These are phyloP conservation scores for Hemicrepidius hirtus DNA, from an alignment of 2,888 invertebrate species.

Conservation along the genomic window DNA sequence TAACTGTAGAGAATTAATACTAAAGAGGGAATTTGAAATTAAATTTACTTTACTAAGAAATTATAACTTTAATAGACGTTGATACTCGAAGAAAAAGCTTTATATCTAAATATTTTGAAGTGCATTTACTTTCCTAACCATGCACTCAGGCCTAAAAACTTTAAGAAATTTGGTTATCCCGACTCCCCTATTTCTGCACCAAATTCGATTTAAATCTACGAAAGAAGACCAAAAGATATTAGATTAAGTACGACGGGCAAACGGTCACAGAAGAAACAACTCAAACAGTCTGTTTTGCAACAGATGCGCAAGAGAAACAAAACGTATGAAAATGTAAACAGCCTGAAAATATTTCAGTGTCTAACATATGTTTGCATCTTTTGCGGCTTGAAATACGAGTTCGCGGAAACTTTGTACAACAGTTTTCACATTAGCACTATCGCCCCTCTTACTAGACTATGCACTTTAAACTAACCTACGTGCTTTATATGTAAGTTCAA, in stretches of 20 bases:
- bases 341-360: neutral
- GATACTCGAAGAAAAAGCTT: neutral
- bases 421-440: neutral
- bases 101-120: slow-evolving; percentile 15
- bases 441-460: neutral
- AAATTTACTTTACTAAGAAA: neutral
- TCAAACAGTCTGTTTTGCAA: neutral
- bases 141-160: slow-evolving; percentile 28
- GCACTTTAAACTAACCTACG: slow-evolving; percentile 4
- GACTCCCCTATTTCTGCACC: slow-evolving; percentile 23
- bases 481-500: neutral
- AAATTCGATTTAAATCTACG: slow-evolving; percentile 45
- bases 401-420: neutral
- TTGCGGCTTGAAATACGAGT: slow-evolving; percentile 3
- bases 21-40: no score
- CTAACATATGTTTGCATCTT: slow-evolving; percentile 1
- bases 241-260: slow-evolving; percentile 28
- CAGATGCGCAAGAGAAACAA: slow-evolving; percentile 4
- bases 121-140: slow-evolving; percentile 7
- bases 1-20: no score
- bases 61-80: neutral
- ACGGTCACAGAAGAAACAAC: slow-evolving; percentile 27
- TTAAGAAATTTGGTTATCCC: slow-evolving; percentile 37
- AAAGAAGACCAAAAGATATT: slow-evolving; percentile 35
- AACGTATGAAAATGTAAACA: slow-evolving; percentile 7